Percentiles rank a stretch among this genome's conserved stretches.
phyloP scores from a whole-genome alignment of 2,888 invertebrate genomes.

The Nephrotoma guestfalica region DNA sequence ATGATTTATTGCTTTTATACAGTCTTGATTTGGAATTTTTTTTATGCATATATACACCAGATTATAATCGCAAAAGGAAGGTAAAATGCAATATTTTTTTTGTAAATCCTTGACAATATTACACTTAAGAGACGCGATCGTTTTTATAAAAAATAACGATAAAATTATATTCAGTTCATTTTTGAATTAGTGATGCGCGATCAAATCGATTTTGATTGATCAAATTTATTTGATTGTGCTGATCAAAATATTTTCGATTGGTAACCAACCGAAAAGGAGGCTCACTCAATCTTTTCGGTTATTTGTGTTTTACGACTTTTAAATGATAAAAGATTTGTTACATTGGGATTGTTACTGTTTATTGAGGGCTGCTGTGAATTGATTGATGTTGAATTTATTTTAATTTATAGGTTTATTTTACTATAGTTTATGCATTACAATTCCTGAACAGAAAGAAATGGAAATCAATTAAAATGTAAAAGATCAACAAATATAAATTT shows the following conservation, averaged over 20 bases:
- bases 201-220: neutral
- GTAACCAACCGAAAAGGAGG: neutral
- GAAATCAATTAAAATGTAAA: neutral
- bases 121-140: neutral
- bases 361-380: neutral
- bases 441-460: neutral
- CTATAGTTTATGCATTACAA: neutral
- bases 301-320: neutral
- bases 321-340: neutral
- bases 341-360: neutral
- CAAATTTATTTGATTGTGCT: neutral
- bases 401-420: neutral
- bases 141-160: neutral
- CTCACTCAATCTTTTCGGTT: neutral
- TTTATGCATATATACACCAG: neutral
- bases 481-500: neutral
- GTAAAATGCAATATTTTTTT: neutral
- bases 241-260: neutral
- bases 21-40: neutral
- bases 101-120: neutral
- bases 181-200: neutral
- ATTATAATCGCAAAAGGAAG: neutral
- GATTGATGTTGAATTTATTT: neutral
- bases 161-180: neutral
- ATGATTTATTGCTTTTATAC: neutral